These are phyloP conservation scores for Drosophila melanica DNA, from an alignment of 1,140 invertebrate genomes.

Conservation along the genomic window DNA sequence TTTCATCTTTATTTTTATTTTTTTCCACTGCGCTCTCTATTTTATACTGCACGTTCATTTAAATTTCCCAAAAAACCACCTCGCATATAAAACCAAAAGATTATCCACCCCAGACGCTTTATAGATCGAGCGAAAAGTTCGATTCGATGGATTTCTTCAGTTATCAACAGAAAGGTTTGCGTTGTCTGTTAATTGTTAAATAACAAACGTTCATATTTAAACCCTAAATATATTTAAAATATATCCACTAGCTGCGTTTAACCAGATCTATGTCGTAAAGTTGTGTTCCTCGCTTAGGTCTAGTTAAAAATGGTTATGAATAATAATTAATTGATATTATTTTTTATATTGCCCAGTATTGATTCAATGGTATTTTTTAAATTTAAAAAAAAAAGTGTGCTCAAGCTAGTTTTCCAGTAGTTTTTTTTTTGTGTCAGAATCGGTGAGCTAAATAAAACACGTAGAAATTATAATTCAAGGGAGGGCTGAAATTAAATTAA, in stretches of 20 bases:
- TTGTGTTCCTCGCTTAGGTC: slow-evolving; percentile 4
- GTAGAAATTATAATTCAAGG: too few species aligned
- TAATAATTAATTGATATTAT: too few species aligned
- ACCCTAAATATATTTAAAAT: neutral
- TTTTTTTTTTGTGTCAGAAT: too few species aligned
- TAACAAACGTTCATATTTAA: slow-evolving; percentile 35
- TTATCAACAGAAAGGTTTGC: slow-evolving; percentile 83
- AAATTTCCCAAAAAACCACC: slow-evolving; percentile 33
- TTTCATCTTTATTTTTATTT: slow-evolving; percentile 9
- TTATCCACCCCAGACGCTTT: slow-evolving; percentile 85
- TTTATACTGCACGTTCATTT: slow-evolving; percentile 27
- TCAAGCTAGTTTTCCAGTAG: too few species aligned
- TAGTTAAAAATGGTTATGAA: too few species aligned
- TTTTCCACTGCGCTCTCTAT: slow-evolving; percentile 16
- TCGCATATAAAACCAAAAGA: slow-evolving; percentile 55
- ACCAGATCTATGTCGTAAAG: slow-evolving; percentile 32
- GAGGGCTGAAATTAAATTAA: too few species aligned
- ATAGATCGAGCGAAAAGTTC: slow-evolving; percentile 87
- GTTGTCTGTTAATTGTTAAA: slow-evolving; percentile 53
- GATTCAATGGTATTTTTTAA: neutral
- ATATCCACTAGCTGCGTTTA: slow-evolving; percentile 10
- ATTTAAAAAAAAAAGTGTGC: neutral
- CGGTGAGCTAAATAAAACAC: too few species aligned
- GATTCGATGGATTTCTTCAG: slow-evolving; percentile 85
- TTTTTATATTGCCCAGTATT: neutral